These are phyloP conservation scores for Gephyroberyx darwinii DNA, from an alignment of 2,797 vertebrate genomes.

Conservation along the genomic window DNA sequence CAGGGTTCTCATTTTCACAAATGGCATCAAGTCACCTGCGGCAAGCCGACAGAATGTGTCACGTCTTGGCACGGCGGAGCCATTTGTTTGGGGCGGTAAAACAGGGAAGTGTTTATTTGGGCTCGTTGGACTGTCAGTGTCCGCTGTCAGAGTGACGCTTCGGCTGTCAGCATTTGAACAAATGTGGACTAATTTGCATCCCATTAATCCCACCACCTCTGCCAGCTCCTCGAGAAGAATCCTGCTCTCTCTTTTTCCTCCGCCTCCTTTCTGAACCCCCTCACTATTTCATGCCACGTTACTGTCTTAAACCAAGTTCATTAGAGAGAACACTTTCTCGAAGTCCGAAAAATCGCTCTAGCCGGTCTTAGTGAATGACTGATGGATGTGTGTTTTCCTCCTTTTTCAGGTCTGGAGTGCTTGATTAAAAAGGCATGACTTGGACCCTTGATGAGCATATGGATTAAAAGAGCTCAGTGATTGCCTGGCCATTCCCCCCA, in stretches of 20 bases:
- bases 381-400: slow-evolving; percentile 71
- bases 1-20: slow-evolving; percentile 58
- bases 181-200: slow-evolving; percentile 78
- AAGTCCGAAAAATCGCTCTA: slow-evolving; percentile 61
- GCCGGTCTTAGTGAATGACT: slow-evolving; percentile 63
- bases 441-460: slow-evolving; percentile 81
- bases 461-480: slow-evolving; percentile 83
- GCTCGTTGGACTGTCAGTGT: slow-evolving; percentile 69
- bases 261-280: slow-evolving; percentile 39
- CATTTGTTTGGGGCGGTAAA: slow-evolving; percentile 66
- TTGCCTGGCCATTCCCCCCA: slow-evolving; percentile 77
- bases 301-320: slow-evolving; percentile 72
- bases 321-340: slow-evolving; percentile 68
- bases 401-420: slow-evolving; percentile 70
- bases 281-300: slow-evolving; percentile 55
- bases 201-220: slow-evolving; percentile 72
- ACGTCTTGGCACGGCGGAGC: slow-evolving; percentile 47
- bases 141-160: slow-evolving; percentile 67
- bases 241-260: slow-evolving; percentile 35
- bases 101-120: slow-evolving; percentile 70
- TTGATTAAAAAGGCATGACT: slow-evolving; percentile 83
- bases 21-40: slow-evolving; percentile 59
- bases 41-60: slow-evolving; percentile 55
- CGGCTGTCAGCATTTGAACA: slow-evolving; percentile 72
- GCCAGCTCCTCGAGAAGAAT: slow-evolving; percentile 60